These are phyloP conservation scores for Tuta absoluta DNA, from an alignment of 2,888 invertebrate genomes.

Conservation along the genomic window DNA sequence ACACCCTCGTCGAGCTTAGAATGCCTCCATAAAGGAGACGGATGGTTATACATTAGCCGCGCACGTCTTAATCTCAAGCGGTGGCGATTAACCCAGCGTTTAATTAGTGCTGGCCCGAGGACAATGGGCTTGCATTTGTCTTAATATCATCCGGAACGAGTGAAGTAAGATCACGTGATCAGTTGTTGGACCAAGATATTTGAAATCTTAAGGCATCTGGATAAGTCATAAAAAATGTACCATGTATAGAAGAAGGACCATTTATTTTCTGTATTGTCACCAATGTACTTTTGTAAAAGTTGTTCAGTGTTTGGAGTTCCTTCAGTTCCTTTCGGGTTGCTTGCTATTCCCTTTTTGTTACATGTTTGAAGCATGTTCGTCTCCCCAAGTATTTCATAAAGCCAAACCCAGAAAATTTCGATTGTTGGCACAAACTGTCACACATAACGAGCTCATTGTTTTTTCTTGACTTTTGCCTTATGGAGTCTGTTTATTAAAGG, in stretches of 20 bases:
- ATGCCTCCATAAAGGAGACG: slow-evolving; percentile 69
- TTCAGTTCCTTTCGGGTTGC: too few species aligned
- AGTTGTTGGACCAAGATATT: neutral
- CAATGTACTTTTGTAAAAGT: too few species aligned
- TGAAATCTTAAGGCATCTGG: neutral
- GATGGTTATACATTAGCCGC: slow-evolving; percentile 69
- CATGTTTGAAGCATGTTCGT: too few species aligned
- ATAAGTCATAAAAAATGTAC: too few species aligned
- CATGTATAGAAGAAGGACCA: too few species aligned
- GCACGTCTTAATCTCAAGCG: slow-evolving; percentile 70
- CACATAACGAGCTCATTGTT: slow-evolving; percentile 17
- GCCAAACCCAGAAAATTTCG: neutral
- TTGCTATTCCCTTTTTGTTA: too few species aligned
- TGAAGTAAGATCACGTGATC: slow-evolving; percentile 10
- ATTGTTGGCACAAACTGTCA: slow-evolving; percentile 18
- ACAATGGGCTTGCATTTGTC: slow-evolving; percentile 62
- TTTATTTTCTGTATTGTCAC: too few species aligned
- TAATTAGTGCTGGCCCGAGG: slow-evolving; percentile 68
- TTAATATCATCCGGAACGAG: slow-evolving; percentile 45
- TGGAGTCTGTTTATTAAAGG: neutral
- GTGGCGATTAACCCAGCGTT: slow-evolving; percentile 66
- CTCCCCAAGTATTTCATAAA: neutral
- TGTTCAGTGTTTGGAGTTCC: too few species aligned
- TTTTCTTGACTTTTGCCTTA: neutral
- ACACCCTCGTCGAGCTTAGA: slow-evolving; percentile 44